Conservation (phyloP, 2,888 invertebrate species). For the Phaedon cochleariae region DNA sequence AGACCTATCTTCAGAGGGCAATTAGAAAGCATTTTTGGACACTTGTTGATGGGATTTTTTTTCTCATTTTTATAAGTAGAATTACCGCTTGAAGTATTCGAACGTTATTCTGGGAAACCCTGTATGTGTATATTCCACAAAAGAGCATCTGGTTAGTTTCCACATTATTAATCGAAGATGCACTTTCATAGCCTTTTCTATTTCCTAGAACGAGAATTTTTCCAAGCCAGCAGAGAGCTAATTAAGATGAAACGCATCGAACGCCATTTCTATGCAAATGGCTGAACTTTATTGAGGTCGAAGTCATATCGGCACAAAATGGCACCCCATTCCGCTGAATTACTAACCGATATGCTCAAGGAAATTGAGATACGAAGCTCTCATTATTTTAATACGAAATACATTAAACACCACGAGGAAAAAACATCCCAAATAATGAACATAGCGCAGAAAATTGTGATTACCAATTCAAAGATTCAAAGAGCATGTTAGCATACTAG, state of each 20-base stretch:
- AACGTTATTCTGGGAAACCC: too few species aligned
- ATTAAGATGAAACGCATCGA: background rate
- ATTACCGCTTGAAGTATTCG: too few species aligned
- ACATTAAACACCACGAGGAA: background rate
- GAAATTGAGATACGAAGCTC: background rate
- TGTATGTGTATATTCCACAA: background rate
- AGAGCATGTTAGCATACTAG: too few species aligned
- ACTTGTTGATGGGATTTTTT: too few species aligned
- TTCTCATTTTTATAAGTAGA: too few species aligned
- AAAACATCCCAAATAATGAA: too few species aligned
- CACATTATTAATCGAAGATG: background rate
- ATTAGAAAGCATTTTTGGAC: too few species aligned
- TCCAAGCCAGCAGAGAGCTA: background rate
- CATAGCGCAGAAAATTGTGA: too few species aligned
- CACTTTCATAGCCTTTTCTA: background rate
- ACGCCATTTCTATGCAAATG: background rate
- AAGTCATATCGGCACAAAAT: conserved; percentile 1
- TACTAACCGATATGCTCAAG: conserved; percentile 15
- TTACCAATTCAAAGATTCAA: too few species aligned
- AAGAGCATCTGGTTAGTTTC: background rate
- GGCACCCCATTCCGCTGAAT: background rate
- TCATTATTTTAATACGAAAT: background rate
- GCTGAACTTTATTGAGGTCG: background rate
- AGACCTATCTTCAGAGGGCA: too few species aligned
- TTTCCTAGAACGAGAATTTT: background rate